Evolutionary conservation across 1,140 invertebrate species (phyloP).

Genomic region (Heterodera schachtii): DNA sequence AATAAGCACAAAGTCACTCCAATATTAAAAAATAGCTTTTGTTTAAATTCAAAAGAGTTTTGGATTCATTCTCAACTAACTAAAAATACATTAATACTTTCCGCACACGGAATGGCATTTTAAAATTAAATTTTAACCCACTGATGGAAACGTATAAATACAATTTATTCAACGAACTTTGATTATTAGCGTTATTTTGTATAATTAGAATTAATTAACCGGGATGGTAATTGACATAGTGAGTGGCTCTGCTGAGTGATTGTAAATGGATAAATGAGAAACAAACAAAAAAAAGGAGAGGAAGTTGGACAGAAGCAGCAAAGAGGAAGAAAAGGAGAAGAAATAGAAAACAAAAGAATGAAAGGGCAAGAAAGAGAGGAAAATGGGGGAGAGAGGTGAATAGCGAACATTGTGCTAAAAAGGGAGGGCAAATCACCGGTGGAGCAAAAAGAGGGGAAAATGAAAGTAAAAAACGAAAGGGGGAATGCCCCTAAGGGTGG

Average conservation of each 20-base stretch:
- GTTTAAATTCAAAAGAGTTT: too few species aligned
- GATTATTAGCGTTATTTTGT: neutral
- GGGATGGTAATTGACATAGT: neutral
- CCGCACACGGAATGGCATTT: too few species aligned
- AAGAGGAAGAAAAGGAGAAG: neutral
- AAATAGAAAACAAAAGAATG: too few species aligned
- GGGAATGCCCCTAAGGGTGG: neutral
- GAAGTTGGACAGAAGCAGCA: neutral
- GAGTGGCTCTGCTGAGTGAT: too few species aligned
- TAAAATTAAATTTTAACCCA: too few species aligned
- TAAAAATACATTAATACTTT: too few species aligned
- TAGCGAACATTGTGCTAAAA: neutral
- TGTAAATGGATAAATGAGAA: neutral
- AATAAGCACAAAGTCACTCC: too few species aligned
- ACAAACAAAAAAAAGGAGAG: neutral
- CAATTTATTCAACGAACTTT: neutral
- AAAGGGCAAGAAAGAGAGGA: neutral
- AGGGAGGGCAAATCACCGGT: neutral
- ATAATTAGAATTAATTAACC: neutral
- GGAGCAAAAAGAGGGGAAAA: neutral
- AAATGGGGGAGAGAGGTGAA: too few species aligned
- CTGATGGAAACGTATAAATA: neutral
- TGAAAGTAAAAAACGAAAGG: neutral
- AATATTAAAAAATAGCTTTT: too few species aligned
- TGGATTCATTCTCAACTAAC: too few species aligned